Conservation (phyloP, 2,113 vertebrate species). For the Hippocampus comes region DNA sequence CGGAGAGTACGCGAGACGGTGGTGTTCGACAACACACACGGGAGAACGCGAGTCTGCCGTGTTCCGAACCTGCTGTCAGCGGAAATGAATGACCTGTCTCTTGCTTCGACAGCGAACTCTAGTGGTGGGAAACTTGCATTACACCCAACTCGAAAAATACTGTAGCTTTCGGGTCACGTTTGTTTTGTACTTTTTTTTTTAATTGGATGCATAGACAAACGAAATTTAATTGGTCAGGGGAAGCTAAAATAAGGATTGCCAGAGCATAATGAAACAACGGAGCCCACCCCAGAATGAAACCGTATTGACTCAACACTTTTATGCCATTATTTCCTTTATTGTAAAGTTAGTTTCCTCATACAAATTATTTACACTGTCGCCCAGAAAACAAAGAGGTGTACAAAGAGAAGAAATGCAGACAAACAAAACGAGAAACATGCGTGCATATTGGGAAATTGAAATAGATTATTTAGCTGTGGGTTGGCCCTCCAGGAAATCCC, state of each 20-base stretch:
- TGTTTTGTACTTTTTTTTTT: too few relatives aligned
- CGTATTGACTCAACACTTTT: slow-evolving; percentile 1
- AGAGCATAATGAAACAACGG: background rate
- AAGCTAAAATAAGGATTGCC: too few relatives aligned
- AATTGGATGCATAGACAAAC: too few relatives aligned
- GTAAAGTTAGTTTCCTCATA: slow-evolving; percentile 58
- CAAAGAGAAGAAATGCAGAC: slow-evolving; percentile 12
- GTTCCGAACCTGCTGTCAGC: slow-evolving; percentile 9
- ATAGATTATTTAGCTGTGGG: slow-evolving; percentile 33
- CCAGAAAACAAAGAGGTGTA: slow-evolving; percentile 23
- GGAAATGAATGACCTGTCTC: background rate
- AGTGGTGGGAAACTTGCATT: slow-evolving; percentile 16
- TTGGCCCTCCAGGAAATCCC: slow-evolving; percentile 18
- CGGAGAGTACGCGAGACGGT: slow-evolving; percentile 2
- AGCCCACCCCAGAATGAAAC: background rate
- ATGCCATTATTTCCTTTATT: slow-evolving; percentile 55
- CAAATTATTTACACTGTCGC: slow-evolving; percentile 75
- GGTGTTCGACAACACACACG: slow-evolving; percentile 5
- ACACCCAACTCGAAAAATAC: background rate
- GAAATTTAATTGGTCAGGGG: too few relatives aligned
- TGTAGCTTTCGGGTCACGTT: background rate
- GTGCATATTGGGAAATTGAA: slow-evolving; percentile 44
- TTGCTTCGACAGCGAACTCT: slow-evolving; percentile 30
- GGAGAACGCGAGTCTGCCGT: slow-evolving; percentile 29
- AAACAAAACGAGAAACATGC: slow-evolving; percentile 39